Evolutionary conservation across 1,140 invertebrate genomes (phyloP), one percentile per base, ranked within the genome.

Genomic region (Brachionus calyciflorus): DNA sequence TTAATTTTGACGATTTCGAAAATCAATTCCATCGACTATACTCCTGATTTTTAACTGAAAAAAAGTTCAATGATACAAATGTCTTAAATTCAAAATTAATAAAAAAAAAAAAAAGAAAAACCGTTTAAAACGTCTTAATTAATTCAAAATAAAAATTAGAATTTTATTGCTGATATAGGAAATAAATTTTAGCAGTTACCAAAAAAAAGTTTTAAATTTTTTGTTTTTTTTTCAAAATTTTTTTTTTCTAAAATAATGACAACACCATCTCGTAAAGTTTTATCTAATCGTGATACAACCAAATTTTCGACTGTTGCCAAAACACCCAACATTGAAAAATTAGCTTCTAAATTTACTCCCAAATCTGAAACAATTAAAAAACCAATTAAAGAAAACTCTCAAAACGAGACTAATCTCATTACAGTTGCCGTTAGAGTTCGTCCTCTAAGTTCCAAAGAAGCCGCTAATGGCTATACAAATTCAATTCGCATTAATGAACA

Each of bases 361-460:
- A 60, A 60, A 5, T 17, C 55, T 10, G 55, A 60, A n/a, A 37
- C 3, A 9, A 30, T 60, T 14, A 33, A 21, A 37, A 60, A 60
- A 60, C 28, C 28, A n/a, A 24, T 28, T 0, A 14, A n/a, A 63
- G 30, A 37, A 65, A 65, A 21, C 0, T 7, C 17, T 0, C n/a
- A 41, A 19, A 24, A 19, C 19, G 60, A 65, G 44, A 7, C 21
- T 3, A 73, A 73, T 51, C 9, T 81, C 2, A 81, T 84, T 2
- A 84, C 82, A 78, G 83, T 84, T 26, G 83, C 82, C 28, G 81
- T 84, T 9, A 78, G 83, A 26, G 81, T 83, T 21, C 75, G 83
- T 26, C 83, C 83, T 1, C 28, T 82, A 0, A 83, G 82, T 33
- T 26, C 1, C 17, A 51, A 73, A 51, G 69, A 73, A 30, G 26